Conservation (phyloP, 2,797 vertebrate genomes). For the Rhinogobio ventralis region DNA sequence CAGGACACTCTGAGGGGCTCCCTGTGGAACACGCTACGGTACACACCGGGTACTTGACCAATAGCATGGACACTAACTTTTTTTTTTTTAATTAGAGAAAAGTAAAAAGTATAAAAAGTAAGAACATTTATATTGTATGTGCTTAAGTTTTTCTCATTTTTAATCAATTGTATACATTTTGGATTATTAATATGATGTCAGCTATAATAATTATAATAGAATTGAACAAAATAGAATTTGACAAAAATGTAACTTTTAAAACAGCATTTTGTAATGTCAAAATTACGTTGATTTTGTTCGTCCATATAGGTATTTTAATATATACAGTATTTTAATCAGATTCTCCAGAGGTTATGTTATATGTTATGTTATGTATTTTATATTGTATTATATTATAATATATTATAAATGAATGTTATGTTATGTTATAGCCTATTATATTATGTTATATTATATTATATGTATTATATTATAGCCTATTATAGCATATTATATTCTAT, state of each 20-base stretch:
- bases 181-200: not conserved
- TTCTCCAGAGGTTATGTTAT: not conserved
- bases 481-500: too few relatives aligned
- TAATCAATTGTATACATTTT: not conserved
- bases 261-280: not conserved
- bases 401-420: too few relatives aligned
- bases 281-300: not conserved
- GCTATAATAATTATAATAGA: not conserved
- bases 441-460: not conserved
- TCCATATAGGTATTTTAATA: too few relatives aligned
- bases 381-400: accelerated
- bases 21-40: not conserved
- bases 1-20: slow-evolving; percentile 62
- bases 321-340: not conserved
- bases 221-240: not conserved
- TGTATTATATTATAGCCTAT: too few relatives aligned
- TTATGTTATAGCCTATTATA: not conserved
- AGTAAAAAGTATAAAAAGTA: not conserved
- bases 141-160: not conserved
- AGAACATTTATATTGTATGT: not conserved
- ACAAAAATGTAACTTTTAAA: not conserved
- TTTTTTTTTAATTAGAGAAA: not conserved
- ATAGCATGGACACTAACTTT: not conserved
- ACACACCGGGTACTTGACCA: slow-evolving; percentile 4
- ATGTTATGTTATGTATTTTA: too few relatives aligned